Base-by-base conservation (phyloP, 2,113 vertebrate genomes). In the Coreoperca whiteheadi region DNA sequence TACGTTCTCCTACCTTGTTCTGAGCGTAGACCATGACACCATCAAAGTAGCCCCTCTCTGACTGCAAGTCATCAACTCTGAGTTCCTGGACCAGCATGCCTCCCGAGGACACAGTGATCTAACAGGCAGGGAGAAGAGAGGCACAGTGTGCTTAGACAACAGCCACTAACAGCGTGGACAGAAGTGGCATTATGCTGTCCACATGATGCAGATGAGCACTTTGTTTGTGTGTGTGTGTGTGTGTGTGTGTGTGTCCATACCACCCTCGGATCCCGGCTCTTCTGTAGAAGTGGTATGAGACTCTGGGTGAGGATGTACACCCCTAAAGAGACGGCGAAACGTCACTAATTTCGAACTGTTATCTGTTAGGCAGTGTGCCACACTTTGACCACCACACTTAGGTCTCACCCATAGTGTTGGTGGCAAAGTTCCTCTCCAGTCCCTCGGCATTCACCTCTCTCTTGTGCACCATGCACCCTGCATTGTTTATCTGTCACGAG, bases 11-110 rank as follows among this genome's bases (percentile, higher is more conserved):
- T 79, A 96, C 95, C 93, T 96, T 95, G 86, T 95, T 96, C 84
- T 95, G 94, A 51, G 95, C 91, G 1, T 96, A 95, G 41, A 95
- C 90, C 90, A 94, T 93, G 78, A 92, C 67, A 2, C 89, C 87
- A 43, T 96, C 92, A 87, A 95, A 95, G 79, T n/a, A 7, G 18
- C 69, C 90, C 66, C 76, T 86, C 63, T 90, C 87, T 6, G 93
- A 92, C 91, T 95, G 94, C 64, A 95, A 84, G 83, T 96, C 93
- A 48, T 89, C 79, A 3, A 69, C 71, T 57, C 53, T n/a, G 46
- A 95, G 95, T 63, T 94, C 94, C 85, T 95, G 94, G 64, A 95
- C 94, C 76, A 96, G 90, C 95, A 96, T 96, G 69, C 94, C 95
- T 48, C 94, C 95, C 6, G 94, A 95, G 61, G 95, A 95, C 89